These are phyloP conservation scores for Alitta virens DNA, from an alignment of 2,888 invertebrate genomes.

Conservation along the genomic window DNA sequence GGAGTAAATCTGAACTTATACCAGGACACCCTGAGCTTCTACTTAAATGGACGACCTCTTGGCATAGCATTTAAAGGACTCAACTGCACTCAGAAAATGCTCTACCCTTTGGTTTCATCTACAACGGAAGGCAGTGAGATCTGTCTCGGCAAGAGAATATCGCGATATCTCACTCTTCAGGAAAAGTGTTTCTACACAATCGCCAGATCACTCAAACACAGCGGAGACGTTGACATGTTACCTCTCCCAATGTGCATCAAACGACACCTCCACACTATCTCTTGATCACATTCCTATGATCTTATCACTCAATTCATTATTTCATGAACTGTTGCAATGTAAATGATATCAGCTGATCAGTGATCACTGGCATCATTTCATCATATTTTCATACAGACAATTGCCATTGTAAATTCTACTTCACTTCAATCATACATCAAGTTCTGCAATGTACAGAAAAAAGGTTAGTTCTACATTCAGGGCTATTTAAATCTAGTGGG, in stretches of 20 bases:
- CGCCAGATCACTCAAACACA: conserved; percentile 25
- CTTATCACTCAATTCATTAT: no score
- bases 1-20: conserved; percentile 41
- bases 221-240: conserved; percentile 32
- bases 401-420: no score
- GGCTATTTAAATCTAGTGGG: no score
- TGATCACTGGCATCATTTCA: no score
- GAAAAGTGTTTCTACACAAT: conserved; percentile 37
- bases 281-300: no score
- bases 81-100: conserved; percentile 19
- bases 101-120: conserved; percentile 43
- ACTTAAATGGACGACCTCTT: conserved; percentile 35
- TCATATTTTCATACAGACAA: no score
- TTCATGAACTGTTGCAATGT: no score
- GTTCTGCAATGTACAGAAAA: no score
- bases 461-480: no score
- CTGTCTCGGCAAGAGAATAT: conserved; percentile 33
- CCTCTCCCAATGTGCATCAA: conserved; percentile 39
- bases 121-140: conserved; percentile 41
- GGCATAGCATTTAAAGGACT: conserved; percentile 38
- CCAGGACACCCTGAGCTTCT: conserved; percentile 39
- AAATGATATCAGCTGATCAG: no score
- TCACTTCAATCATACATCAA: no score
- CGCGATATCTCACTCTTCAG: conserved; percentile 36
- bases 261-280: conserved; percentile 22